Conservation (phyloP, 1,140 invertebrate genomes). For the Octopus bimaculoides region DNA sequence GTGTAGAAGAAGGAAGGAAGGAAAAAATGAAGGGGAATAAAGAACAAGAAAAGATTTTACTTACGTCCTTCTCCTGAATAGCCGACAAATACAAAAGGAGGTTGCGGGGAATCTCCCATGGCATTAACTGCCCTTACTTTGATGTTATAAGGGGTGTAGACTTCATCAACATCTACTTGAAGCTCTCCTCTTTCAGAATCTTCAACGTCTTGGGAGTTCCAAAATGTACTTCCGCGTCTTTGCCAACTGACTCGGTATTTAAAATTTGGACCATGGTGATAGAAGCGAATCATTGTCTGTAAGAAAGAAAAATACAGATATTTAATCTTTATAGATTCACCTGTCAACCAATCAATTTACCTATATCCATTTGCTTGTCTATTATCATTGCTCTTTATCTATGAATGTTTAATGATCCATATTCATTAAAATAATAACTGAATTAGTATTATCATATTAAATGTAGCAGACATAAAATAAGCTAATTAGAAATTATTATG, state of each 20-base stretch:
- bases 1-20: too few species aligned
- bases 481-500: too few species aligned
- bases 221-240: conserved; percentile 42
- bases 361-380: too few species aligned
- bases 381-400: too few species aligned
- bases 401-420: too few species aligned
- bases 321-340: too few species aligned
- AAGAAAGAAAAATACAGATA: conserved; percentile 22
- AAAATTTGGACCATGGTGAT: conserved; percentile 94
- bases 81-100: conserved; percentile 73
- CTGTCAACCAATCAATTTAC: too few species aligned
- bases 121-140: conserved; percentile 92
- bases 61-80: conserved; percentile 87
- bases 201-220: conserved; percentile 36
- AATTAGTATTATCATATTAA: too few species aligned
- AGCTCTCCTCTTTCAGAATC: conserved; percentile 60
- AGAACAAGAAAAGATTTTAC: conserved; percentile 14
- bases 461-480: too few species aligned
- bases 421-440: too few species aligned
- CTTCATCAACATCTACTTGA: conserved; percentile 66
- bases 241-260: conserved; percentile 81
- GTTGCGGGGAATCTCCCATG: conserved; percentile 80
- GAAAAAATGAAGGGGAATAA: too few species aligned
- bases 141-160: conserved; percentile 83
- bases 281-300: conserved; percentile 91